Conservation (phyloP, 2,797 vertebrate genomes). For the Clarias fuscus region DNA sequence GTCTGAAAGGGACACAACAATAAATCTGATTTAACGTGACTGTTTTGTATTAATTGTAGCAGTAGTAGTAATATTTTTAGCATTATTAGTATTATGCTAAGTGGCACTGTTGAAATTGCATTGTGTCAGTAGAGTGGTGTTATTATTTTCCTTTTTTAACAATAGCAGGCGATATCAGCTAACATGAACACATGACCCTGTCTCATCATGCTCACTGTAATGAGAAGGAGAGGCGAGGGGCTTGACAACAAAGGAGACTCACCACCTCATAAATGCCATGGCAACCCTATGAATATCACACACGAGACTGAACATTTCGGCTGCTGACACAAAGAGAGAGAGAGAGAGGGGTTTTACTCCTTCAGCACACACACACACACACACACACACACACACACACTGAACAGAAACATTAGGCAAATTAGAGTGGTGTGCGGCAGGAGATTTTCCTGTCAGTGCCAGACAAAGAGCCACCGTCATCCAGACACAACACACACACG, state of each 20-base stretch:
- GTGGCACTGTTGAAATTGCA: neutral
- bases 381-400: neutral
- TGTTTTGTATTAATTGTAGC: neutral
- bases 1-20: neutral
- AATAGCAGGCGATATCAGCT: constrained; percentile 29
- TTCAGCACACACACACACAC: constrained; percentile 20
- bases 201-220: constrained; percentile 21
- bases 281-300: constrained; percentile 41
- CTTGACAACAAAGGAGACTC: constrained; percentile 35
- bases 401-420: constrained; percentile 45
- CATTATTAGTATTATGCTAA: constrained; percentile 8
- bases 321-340: neutral
- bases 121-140: neutral
- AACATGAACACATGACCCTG: constrained; percentile 18
- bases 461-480: constrained; percentile 48
- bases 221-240: constrained; percentile 20
- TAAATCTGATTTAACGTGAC: neutral
- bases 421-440: constrained; percentile 35
- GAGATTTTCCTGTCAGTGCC: constrained; percentile 34
- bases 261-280: constrained; percentile 44
- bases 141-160: constrained; percentile 38
- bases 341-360: constrained; percentile 15
- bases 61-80: neutral
- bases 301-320: neutral
- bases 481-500: constrained; percentile 36